Conservation (phyloP, 2,888 invertebrate species). For the Aporophyla lueneburgensis region DNA sequence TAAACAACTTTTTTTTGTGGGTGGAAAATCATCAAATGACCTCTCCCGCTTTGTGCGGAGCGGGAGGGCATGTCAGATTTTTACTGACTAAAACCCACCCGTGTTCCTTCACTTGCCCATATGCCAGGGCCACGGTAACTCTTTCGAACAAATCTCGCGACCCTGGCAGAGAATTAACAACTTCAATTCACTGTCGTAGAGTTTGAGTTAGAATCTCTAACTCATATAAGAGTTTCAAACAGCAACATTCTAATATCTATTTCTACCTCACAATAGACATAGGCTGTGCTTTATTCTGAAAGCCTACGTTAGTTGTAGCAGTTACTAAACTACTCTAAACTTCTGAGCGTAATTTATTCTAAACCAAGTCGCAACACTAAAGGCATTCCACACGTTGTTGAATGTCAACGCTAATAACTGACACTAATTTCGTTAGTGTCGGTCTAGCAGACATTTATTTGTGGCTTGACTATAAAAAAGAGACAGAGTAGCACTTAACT, state of each 20-base stretch:
- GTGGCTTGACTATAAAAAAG: not conserved
- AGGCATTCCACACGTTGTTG: not conserved
- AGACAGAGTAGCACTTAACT: not conserved
- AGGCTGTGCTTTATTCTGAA: slow-evolving; percentile 5
- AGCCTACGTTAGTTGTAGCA: slow-evolving; percentile 3
- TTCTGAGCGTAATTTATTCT: slow-evolving; percentile 22
- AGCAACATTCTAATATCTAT: not conserved
- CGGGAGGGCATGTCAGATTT: too few relatives aligned
- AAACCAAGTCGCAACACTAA: not conserved
- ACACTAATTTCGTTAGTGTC: slow-evolving; percentile 21
- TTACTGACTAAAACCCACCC: too few relatives aligned
- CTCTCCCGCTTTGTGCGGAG: too few relatives aligned
- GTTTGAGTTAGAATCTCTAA: not conserved
- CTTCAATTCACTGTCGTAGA: not conserved
- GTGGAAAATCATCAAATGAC: too few relatives aligned
- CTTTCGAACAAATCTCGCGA: too few relatives aligned
- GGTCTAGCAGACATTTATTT: slow-evolving; percentile 26
- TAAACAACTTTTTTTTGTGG: not conserved
- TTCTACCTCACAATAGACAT: not conserved
- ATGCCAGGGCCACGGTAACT: too few relatives aligned
- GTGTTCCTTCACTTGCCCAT: too few relatives aligned
- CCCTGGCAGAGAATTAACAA: not conserved
- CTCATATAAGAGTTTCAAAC: not conserved
- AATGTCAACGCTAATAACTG: slow-evolving; percentile 26
- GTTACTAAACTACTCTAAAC: slow-evolving; percentile 18